A percentile compares a stretch with the other conserved stretches of the same genome.
Evolutionary conservation across 30 jellyfish, hydroid and myxozoan genomes (phyloP).

Genomic region (Rhopilema esculentum): DNA sequence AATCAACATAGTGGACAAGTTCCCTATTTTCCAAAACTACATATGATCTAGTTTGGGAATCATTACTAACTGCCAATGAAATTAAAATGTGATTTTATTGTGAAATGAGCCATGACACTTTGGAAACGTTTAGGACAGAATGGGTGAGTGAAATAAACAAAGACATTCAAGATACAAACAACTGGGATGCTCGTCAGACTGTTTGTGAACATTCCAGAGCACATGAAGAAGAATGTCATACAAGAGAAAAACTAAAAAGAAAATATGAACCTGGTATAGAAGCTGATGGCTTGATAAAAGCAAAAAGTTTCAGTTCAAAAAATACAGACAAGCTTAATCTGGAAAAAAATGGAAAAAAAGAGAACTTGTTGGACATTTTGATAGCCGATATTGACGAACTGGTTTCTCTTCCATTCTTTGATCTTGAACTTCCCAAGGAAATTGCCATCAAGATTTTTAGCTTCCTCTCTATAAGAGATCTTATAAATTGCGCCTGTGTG

Average conservation of each 20-base stretch:
- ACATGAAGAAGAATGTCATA: neutral
- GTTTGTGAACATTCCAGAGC: neutral
- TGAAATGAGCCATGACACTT: slow-evolving; percentile 12
- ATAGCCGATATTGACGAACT: slow-evolving; percentile 88
- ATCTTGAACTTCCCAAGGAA: slow-evolving; percentile 88
- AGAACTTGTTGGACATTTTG: slow-evolving; percentile 64
- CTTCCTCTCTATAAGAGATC: slow-evolving; percentile 60
- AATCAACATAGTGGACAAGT: too few relatives aligned
- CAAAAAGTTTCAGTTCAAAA: too few relatives aligned
- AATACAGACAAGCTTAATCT: neutral
- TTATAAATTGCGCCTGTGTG: slow-evolving; percentile 73
- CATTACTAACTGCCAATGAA: too few relatives aligned
- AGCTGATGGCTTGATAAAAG: too few relatives aligned
- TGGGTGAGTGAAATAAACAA: slow-evolving; percentile 35
- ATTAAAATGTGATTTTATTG: too few relatives aligned
- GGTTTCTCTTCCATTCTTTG: slow-evolving; percentile 81
- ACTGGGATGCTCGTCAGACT: neutral
- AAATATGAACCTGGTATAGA: neutral
- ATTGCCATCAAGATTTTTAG: slow-evolving; percentile 70
- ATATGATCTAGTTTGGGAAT: too few relatives aligned
- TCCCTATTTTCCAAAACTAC: too few relatives aligned
- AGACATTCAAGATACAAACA: neutral
- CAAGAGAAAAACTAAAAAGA: neutral
- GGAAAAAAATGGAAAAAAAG: neutral
- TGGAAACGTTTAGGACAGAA: slow-evolving; percentile 25